phyloP scores from a whole-genome alignment of 1,140 invertebrate genomes.

The Campodea augens region DNA sequence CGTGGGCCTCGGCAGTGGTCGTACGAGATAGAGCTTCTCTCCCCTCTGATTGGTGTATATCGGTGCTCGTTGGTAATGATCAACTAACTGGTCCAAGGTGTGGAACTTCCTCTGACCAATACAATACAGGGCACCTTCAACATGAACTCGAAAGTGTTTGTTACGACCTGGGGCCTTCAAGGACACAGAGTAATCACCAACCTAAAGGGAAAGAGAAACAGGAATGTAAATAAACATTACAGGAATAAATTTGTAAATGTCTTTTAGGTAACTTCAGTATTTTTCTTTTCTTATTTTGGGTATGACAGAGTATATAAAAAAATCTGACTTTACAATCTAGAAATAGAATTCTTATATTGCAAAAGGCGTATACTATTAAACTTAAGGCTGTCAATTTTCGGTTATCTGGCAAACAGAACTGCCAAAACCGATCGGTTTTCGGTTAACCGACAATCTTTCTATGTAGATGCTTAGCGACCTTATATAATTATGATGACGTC shows the following conservation, averaged over 20 bases:
- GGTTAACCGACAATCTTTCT: too few species aligned
- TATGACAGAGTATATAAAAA: too few species aligned
- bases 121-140: constrained; percentile 80
- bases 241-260: neutral
- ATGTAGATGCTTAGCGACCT: too few species aligned
- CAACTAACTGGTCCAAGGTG: constrained; percentile 85
- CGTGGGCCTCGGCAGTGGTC: constrained; percentile 47
- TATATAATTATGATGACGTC: too few species aligned
- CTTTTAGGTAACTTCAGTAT: neutral
- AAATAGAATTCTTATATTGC: too few species aligned
- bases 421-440: too few species aligned
- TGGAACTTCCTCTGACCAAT: constrained; percentile 97
- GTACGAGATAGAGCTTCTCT: constrained; percentile 78
- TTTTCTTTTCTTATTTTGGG: too few species aligned
- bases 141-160: constrained; percentile 97
- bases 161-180: constrained; percentile 92
- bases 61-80: constrained; percentile 94
- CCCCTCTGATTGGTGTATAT: constrained; percentile 95
- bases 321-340: too few species aligned
- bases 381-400: too few species aligned
- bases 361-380: too few species aligned
- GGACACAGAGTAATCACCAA: constrained; percentile 95
- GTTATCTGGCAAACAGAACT: too few species aligned
- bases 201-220: constrained; percentile 35
- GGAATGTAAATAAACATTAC: neutral